Base-by-base conservation (phyloP, 2,888 invertebrate genomes). In the Bursaphelenchus okinawaensis region DNA sequence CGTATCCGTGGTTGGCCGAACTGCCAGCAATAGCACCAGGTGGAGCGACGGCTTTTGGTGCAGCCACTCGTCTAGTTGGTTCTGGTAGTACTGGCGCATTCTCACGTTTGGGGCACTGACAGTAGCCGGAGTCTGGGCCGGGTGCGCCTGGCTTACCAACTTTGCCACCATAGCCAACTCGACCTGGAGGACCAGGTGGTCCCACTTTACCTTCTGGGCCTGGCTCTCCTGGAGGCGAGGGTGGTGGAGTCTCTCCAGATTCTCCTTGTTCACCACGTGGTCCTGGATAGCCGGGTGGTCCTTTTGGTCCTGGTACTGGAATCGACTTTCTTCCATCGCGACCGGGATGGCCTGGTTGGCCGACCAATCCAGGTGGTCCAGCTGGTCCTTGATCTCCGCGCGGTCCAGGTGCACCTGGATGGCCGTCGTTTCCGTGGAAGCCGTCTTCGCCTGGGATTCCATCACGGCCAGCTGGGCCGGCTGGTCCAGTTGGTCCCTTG, bases 401-500 rank as follows among this genome's bases (percentile, higher is more conserved):
- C 55, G 71, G 69, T 66, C 79, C 79, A 52, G 68, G 68, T 12
- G 63, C 62, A 63, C 77, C 68, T 7, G 68, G 62, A 22, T 65
- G 67, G n/a, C 67, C 68, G 66, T 28, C 20, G 23, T 51, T 52
- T 24, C 60, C 19, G 12, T 55, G 22, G 51, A n/a, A 20, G 63
- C 64, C 62, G 63, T 26, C 22, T 20, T 62, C 40, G 9, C 62
- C 62, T 9, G 61, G 28, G 52, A 71, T 71, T 68, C 77, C 77
- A 40, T 68, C 62, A 40, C 66, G 63, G 68, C 76, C 76, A 59
- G 59, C 19, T 27, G 62, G 28, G 12, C 70, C 70, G 24, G 61
- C 54, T 8, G 59, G 55, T 55, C 70, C 77, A 55, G 75, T 71
- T 52, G 73, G 68, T 63, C 79, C 79, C n/a, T 72, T 65, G 19